A percentile compares a stretch with the other conserved stretches of the same genome.
phyloP scores from a whole-genome alignment of 2,888 invertebrate genomes.

The Nephrotoma appendiculata region DNA sequence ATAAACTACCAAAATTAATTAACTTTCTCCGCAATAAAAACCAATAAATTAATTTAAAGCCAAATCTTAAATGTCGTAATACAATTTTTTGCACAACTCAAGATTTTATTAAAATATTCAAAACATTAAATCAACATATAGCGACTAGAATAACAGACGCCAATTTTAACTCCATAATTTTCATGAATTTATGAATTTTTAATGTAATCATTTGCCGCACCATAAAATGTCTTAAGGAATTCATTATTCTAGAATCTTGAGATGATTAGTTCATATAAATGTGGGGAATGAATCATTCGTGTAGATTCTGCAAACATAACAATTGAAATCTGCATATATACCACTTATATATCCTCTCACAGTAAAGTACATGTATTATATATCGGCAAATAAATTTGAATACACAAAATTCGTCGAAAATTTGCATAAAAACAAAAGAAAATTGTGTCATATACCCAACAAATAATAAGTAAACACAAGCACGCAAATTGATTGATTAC shows the following conservation, averaged over 20 bases:
- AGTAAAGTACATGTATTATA: neutral
- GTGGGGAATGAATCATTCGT: neutral
- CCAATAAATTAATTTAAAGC: neutral
- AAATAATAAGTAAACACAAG: neutral
- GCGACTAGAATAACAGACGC: neutral
- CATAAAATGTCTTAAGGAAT: neutral
- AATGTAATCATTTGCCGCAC: neutral
- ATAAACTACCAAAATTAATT: neutral
- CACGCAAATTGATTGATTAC: neutral
- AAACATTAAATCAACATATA: neutral
- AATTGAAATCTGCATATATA: neutral
- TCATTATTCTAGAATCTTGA: too few relatives aligned
- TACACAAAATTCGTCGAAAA: neutral
- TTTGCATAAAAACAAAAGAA: neutral
- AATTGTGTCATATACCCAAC: neutral
- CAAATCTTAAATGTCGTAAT: neutral
- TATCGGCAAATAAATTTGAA: neutral
- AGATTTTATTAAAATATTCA: neutral
- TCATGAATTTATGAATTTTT: neutral
- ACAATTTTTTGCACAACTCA: neutral
- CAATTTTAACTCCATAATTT: neutral
- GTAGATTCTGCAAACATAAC: neutral
- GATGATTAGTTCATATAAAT: too few relatives aligned
- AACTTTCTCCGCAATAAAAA: neutral
- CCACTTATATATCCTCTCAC: neutral